Base-by-base conservation (phyloP, 2,888 invertebrate genomes). In the Serrognathus titanus region DNA sequence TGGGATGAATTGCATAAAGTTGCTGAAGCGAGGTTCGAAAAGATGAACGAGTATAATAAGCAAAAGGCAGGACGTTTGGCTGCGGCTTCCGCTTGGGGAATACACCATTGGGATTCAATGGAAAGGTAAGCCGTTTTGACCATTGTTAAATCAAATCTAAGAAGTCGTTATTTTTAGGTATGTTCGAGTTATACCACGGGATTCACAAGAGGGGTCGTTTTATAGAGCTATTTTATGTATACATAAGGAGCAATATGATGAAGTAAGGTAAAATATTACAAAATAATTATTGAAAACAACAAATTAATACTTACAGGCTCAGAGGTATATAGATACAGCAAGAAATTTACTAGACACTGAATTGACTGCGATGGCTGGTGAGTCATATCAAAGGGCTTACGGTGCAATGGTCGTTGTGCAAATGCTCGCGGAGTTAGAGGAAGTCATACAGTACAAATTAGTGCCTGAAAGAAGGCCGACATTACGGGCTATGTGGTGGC, bases 391-490 rank as follows among this genome's bases (percentile, higher is more conserved):
- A 70, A 81, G 97, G 64, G 97, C 97, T 0, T 96, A 96, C 70
- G 93, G 93, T 13, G 93, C 94, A 1, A 91, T 99, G 89, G 96
- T 99, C 0, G 92, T 92, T 64, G 97, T 97, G 0, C 99, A 99
- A 75, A 92, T 98, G 82, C 79, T 99, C 51, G 92, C 97, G 0
- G 99, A 99, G 75, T 78, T 99, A 54, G 99, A 99, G 75, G 99
- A 99, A 80, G 94, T 95, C 0, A 95, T 99, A 53, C 97, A 97
- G 66, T 99, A 94, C 75, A 95, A 97, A 75, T 79, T 97, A 39
- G 90, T 97, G 11, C 89, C 90, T 0, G 97, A 98, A 73, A 82
- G 96, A 48, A 81, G 95, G 51, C 65, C 74, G 0, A 81, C 80
- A 0, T 76, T 82, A 47, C 78, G 78, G 48, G 75, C 79, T 48